These are phyloP conservation scores for Papilio polyxenes DNA, from an alignment of 1,140 invertebrate genomes.

Conservation along the genomic window DNA sequence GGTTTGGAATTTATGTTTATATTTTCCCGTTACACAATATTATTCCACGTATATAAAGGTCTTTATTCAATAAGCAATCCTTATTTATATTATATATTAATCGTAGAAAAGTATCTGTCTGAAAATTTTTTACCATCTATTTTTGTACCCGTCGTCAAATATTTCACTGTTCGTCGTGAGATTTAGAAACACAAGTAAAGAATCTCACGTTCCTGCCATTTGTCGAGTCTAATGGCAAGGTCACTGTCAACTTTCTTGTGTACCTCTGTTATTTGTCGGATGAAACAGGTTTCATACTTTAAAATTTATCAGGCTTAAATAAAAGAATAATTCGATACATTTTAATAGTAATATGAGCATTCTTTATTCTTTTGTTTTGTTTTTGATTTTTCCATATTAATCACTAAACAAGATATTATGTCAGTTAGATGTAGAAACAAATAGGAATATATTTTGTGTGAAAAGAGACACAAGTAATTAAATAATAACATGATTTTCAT, in stretches of 20 bases:
- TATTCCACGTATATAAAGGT: no score
- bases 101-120: not conserved
- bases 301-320: not conserved
- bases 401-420: no score
- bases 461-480: no score
- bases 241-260: conserved; percentile 24
- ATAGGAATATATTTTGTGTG: no score
- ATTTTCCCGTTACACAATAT: no score
- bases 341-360: no score
- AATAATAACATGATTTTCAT: no score
- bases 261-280: not conserved
- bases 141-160: not conserved
- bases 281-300: not conserved
- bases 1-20: no score
- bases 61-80: not conserved
- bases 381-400: no score
- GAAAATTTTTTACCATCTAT: not conserved
- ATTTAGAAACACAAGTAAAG: conserved; percentile 2
- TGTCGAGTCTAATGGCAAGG: conserved; percentile 19
- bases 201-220: conserved; percentile 35
- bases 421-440: no score
- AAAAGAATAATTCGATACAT: not conserved
- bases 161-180: not conserved
- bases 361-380: no score
- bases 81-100: not conserved